A percentile compares a stretch with the other conserved stretches of the same genome.
Conservation (phyloP, 2,888 invertebrate genomes). For the Erebia epiphron region DNA sequence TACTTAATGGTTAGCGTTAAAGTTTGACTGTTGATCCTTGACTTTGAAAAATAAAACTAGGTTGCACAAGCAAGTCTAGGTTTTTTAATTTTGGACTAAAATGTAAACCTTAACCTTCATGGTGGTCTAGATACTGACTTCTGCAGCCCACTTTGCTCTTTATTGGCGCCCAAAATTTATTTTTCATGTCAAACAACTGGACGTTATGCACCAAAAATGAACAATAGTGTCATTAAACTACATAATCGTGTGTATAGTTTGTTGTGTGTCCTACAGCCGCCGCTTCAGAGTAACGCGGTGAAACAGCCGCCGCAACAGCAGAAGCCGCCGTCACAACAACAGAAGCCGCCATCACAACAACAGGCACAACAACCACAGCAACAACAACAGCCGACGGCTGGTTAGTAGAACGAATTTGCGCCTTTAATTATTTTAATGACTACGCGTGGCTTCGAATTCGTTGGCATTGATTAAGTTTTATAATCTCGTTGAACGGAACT, state of each 20-base stretch:
- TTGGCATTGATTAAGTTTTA: no score
- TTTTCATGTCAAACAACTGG: not conserved
- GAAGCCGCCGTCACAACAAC: slow-evolving; percentile 54
- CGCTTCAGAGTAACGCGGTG: slow-evolving; percentile 48
- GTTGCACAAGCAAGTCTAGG: no score
- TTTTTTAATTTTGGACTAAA: no score
- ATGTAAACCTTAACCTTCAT: no score
- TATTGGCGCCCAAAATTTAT: not conserved
- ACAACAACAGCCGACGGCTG: slow-evolving; percentile 50
- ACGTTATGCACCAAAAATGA: not conserved
- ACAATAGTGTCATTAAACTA: slow-evolving; percentile 4
- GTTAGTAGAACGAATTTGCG: slow-evolving; percentile 31
- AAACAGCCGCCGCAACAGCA: slow-evolving; percentile 56
- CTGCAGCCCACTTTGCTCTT: not conserved
- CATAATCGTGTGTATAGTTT: slow-evolving; percentile 41
- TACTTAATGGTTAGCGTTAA: no score
- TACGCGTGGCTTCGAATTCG: not conserved
- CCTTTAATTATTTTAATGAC: not conserved
- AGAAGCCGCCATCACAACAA: slow-evolving; percentile 49
- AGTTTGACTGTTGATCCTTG: no score
- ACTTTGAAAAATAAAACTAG: no score
- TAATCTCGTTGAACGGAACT: no score
- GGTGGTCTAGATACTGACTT: no score
- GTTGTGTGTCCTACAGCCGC: slow-evolving; percentile 43
- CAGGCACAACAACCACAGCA: slow-evolving; percentile 54